phyloP scores from a whole-genome alignment of 1,140 invertebrate genomes.

The Trichogramma pretiosum region DNA sequence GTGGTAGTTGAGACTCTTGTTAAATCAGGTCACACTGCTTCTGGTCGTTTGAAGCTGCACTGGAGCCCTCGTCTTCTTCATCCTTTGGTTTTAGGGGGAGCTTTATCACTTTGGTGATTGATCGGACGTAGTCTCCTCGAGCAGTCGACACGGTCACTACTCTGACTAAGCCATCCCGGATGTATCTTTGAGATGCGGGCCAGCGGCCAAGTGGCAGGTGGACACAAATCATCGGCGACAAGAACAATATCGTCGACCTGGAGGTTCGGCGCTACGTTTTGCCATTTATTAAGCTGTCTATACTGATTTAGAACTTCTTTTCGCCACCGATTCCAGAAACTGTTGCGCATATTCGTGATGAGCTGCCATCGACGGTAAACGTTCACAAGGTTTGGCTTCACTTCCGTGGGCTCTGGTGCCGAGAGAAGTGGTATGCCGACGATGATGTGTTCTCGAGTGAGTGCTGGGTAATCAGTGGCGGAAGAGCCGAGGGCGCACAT shows the following conservation, averaged over 20 bases:
- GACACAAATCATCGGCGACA: not conserved
- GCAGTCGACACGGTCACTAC: not conserved
- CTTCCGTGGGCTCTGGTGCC: too few relatives aligned
- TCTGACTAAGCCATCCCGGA: not conserved
- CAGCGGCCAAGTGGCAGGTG: not conserved
- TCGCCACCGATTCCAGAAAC: not conserved
- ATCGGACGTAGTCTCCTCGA: not conserved
- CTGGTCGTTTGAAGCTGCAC: too few relatives aligned
- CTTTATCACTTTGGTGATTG: not conserved
- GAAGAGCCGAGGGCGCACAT: too few relatives aligned
- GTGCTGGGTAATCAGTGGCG: too few relatives aligned
- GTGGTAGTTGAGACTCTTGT: too few relatives aligned
- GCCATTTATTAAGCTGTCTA: not conserved
- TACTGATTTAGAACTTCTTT: not conserved
- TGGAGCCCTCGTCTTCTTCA: too few relatives aligned
- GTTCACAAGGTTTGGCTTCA: too few relatives aligned
- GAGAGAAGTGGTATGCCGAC: too few relatives aligned
- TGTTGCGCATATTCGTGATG: not conserved
- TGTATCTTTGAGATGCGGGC: not conserved
- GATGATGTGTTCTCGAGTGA: too few relatives aligned
- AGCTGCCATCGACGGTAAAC: too few relatives aligned
- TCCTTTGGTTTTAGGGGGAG: too few relatives aligned
- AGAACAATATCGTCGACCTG: not conserved
- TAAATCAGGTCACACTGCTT: too few relatives aligned
- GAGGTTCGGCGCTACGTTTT: not conserved